Base-by-base conservation (phyloP, 2,797 vertebrate genomes). In the Garrulus glandarius region DNA sequence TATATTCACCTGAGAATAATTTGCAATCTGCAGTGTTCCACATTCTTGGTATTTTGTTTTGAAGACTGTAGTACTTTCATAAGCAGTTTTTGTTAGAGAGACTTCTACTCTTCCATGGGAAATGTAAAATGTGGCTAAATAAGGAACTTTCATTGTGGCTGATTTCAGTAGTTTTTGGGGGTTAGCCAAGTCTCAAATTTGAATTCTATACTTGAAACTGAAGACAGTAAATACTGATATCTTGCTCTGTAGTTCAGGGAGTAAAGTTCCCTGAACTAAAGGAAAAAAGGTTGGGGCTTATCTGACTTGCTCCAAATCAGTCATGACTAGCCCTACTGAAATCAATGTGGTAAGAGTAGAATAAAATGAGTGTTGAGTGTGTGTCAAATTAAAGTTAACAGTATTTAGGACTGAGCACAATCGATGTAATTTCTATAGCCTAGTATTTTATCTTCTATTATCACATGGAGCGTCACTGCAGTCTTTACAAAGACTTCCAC, bases 21-120 rank as follows among this genome's bases (percentile, higher is more conserved):
- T 69, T 50, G 7, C 9, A 32, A 5, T 60, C 16, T 41, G 13
- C 0, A 0, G 6, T 4, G 3, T 76, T 87, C 6, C 15, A 50
- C 15, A 27, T 17, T 57, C 30, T 22, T 53, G 10, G 19, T n/a
- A 27, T 57, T 87, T 76, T 68, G 10, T 79, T 76, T 79, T 46
- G 50, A 85, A 83, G 30, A 13, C 50, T 37, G 4, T 32, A 10
- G 36, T 70, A 50, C 5, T 85, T 55, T 29, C 11, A 34, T 80
- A 29, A 67, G 11, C 20, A 53, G 22, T 50, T 59, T 79, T 24
- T 87, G 26, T 65, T 60, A 27, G 43, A 49, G 11, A 59, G 55
- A 20, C 2, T 39, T 67, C 46, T 69, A 5, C 14, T 59, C 19
- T 74, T 83, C 27, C 12, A 19, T 16, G 30, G 23, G 43, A 87